Conservation (phyloP, 2,888 invertebrate species). For the Folsomia manolachei region DNA sequence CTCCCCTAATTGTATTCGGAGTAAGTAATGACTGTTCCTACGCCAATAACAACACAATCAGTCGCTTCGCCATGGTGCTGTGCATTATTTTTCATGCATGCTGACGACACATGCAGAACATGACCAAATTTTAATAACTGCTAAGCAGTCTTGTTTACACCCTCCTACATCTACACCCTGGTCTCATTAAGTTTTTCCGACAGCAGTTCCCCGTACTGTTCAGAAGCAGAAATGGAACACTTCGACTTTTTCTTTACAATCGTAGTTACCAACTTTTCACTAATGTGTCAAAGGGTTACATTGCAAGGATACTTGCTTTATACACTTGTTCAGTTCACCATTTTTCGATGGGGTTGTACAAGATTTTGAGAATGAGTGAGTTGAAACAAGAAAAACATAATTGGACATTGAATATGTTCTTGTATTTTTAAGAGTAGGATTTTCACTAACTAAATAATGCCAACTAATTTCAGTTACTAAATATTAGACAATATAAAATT, state of each 20-base stretch:
- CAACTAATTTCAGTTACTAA: too few species aligned
- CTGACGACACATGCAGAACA: background rate
- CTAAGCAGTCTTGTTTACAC: background rate
- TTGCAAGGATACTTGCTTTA: too few species aligned
- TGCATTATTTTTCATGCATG: background rate
- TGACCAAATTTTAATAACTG: constrained; percentile 5
- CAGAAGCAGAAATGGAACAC: background rate
- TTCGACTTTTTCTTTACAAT: background rate
- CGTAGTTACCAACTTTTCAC: background rate
- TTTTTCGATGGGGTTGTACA: too few species aligned
- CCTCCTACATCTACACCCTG: background rate
- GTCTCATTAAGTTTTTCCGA: constrained; percentile 6
- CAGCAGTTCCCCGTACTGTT: background rate
- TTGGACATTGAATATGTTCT: too few species aligned
- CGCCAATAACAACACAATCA: background rate
- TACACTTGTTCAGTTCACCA: too few species aligned
- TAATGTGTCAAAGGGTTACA: background rate
- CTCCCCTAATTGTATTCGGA: constrained; percentile 2
- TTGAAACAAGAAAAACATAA: too few species aligned
- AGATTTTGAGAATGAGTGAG: too few species aligned
- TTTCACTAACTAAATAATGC: too few species aligned
- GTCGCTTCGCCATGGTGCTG: background rate
- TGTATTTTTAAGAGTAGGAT: too few species aligned
- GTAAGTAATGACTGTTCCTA: background rate
- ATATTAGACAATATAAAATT: too few species aligned